Evolutionary conservation across 2,888 invertebrate genomes (phyloP).

Genomic region (Drosophila meridiana): DNA sequence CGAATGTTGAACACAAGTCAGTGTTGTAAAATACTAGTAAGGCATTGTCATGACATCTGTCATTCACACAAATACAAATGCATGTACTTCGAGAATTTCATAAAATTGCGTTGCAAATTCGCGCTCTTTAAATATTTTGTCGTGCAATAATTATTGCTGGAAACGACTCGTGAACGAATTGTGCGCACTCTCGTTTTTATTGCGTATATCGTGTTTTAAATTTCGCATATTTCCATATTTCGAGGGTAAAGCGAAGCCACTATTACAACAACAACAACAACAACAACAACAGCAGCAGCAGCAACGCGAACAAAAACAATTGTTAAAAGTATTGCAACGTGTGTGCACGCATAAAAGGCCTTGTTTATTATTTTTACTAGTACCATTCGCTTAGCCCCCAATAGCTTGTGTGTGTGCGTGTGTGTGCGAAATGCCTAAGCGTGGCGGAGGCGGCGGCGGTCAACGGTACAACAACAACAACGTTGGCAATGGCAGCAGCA

Average conservation of each 20-base stretch:
- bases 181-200: no score
- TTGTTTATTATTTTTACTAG: conserved; percentile 27
- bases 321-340: conserved; percentile 24
- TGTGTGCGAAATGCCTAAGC: conserved; percentile 62
- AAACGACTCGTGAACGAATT: not conserved
- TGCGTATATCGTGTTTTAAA: not conserved
- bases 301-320: conserved; percentile 10
- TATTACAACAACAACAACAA: conserved; percentile 16
- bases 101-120: conserved; percentile 60
- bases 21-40: conserved; percentile 28
- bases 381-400: not conserved
- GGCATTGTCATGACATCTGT: conserved; percentile 37
- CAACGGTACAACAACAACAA: conserved; percentile 72
- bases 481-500: conserved; percentile 42
- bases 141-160: not conserved
- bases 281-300: conserved; percentile 11
- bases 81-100: conserved; percentile 36
- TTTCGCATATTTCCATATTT: not conserved
- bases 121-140: conserved; percentile 5
- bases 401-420: not conserved
- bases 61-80: conserved; percentile 34
- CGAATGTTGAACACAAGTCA: not conserved
- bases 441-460: conserved; percentile 68
- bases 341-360: conserved; percentile 13
- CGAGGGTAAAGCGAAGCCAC: not conserved